These are phyloP conservation scores for Chloropsis hardwickii DNA, from an alignment of 2,113 vertebrate species.

Conservation along the genomic window DNA sequence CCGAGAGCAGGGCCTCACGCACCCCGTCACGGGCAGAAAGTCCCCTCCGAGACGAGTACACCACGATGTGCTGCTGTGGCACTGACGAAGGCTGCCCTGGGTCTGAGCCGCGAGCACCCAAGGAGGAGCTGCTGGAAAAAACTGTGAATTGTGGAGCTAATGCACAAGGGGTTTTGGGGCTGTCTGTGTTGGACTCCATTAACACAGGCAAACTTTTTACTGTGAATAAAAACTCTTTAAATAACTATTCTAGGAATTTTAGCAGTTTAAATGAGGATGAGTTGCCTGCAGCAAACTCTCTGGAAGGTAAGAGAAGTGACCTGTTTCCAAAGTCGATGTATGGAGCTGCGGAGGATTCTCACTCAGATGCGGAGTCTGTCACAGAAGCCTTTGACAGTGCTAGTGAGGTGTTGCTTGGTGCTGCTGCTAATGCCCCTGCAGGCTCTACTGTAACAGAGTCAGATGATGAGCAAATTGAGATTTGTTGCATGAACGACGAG, in stretches of 20 bases:
- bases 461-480: slow-evolving; percentile 85
- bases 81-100: background rate
- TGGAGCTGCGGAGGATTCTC: slow-evolving; percentile 76
- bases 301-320: slow-evolving; percentile 2
- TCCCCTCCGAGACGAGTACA: background rate
- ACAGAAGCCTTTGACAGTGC: slow-evolving; percentile 27
- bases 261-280: slow-evolving; percentile 72
- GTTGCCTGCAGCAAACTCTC: background rate
- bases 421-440: background rate
- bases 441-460: slow-evolving; percentile 62
- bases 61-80: slow-evolving; percentile 8
- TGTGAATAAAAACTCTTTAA: slow-evolving; percentile 79
- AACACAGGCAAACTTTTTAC: slow-evolving; percentile 72
- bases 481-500: slow-evolving; percentile 57
- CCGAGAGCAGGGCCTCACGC: background rate
- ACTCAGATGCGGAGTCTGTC: slow-evolving; percentile 79
- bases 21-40: background rate
- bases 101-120: background rate
- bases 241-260: slow-evolving; percentile 83
- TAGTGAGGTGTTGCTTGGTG: background rate
- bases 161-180: slow-evolving; percentile 55
- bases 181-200: slow-evolving; percentile 72
- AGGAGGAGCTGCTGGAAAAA: background rate
- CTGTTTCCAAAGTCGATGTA: slow-evolving; percentile 74
- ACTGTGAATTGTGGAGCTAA: background rate